Conservation (phyloP, 1,140 invertebrate genomes). For the Ostrea denselamellosa region DNA sequence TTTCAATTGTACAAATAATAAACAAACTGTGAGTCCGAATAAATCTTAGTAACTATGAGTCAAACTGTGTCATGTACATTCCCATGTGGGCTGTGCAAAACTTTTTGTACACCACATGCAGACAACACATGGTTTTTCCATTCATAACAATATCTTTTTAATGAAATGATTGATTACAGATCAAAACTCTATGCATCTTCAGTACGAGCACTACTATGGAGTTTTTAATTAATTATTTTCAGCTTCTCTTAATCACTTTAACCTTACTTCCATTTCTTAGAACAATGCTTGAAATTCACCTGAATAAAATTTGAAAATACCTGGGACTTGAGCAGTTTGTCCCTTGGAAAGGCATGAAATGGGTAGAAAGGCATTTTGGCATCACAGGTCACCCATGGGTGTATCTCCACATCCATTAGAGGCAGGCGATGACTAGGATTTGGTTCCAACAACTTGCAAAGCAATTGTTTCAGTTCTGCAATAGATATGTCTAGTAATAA, state of each 20-base stretch:
- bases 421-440: constrained; percentile 74
- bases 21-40: no score
- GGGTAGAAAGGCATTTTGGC: constrained; percentile 74
- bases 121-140: background rate
- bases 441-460: constrained; percentile 77
- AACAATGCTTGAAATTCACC: background rate
- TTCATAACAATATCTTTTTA: background rate
- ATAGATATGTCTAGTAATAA: constrained; percentile 30
- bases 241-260: background rate
- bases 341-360: constrained; percentile 69
- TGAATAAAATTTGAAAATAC: constrained; percentile 59
- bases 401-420: constrained; percentile 74
- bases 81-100: no score
- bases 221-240: no score
- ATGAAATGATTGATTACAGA: no score
- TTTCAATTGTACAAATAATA: no score
- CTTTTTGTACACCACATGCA: background rate
- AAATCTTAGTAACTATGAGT: no score
- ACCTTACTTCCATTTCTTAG: background rate
- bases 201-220: no score
- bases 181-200: no score
- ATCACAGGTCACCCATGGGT: constrained; percentile 76
- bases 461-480: constrained; percentile 75
- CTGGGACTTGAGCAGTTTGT: constrained; percentile 72
- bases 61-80: no score